Percentiles rank a stretch among this genome's conserved stretches.
These are phyloP conservation scores for Dryobotodes eremita DNA, from an alignment of 2,888 invertebrate species.

Conservation along the genomic window DNA sequence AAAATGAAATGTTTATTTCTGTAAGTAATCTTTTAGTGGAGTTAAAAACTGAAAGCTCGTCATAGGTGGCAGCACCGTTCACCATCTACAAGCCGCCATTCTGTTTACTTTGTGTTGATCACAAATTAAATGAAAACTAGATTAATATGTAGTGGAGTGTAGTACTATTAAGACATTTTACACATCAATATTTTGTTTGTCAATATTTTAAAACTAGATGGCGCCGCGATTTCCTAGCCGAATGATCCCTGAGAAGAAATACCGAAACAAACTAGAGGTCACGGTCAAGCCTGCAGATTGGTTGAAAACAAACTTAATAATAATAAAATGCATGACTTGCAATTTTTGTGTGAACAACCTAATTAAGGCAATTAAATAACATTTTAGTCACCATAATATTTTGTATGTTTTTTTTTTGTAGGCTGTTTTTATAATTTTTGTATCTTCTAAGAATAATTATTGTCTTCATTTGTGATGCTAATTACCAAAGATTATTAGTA, in stretches of 20 bases:
- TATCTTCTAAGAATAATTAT: not conserved
- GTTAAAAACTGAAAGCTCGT: no score
- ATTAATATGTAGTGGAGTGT: no score
- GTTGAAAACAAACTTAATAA: not conserved
- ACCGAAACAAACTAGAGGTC: not conserved
- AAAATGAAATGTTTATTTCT: not conserved
- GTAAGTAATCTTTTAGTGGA: not conserved
- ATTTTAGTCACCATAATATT: not conserved
- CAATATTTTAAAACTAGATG: no score
- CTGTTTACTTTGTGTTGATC: no score
- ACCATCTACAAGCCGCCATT: no score
- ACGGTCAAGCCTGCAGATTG: not conserved
- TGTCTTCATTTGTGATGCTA: not conserved
- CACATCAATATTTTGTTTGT: not conserved
- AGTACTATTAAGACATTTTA: no score
- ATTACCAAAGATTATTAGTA: not conserved
- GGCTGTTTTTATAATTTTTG: not conserved
- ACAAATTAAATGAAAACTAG: no score
- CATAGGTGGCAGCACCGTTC: no score
- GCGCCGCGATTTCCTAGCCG: no score
- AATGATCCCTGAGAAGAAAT: not conserved
- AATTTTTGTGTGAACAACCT: conserved; percentile 6
- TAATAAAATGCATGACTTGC: not conserved
- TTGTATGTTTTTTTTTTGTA: not conserved
- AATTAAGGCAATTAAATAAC: not conserved